phyloP scores from a whole-genome alignment of 1,140 invertebrate species.

The Dermatophagoides farinae region DNA sequence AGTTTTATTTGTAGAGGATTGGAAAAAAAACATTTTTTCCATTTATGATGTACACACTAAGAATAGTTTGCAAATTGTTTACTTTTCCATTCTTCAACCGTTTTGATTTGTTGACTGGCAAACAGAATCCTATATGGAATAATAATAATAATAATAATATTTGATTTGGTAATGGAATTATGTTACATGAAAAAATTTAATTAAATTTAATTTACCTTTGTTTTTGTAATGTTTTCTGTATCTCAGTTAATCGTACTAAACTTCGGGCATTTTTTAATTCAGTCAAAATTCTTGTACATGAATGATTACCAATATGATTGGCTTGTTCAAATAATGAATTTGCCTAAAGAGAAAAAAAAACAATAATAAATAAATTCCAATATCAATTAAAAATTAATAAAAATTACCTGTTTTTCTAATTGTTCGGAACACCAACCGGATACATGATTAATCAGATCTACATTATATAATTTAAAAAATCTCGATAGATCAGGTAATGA shows the following conservation, averaged over 20 bases:
- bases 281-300: constrained; percentile 76
- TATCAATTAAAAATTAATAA: neutral
- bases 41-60: constrained; percentile 8
- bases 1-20: neutral
- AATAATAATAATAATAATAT: constrained; percentile 12
- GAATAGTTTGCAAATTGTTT: constrained; percentile 28
- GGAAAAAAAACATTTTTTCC: neutral
- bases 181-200: neutral
- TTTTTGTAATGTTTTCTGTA: constrained; percentile 86
- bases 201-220: constrained; percentile 46
- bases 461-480: constrained; percentile 35
- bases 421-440: constrained; percentile 74
- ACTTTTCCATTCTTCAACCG: constrained; percentile 69
- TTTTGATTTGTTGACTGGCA: constrained; percentile 67
- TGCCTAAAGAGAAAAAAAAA: constrained; percentile 34
- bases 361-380: constrained; percentile 1
- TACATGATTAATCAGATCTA: constrained; percentile 73
- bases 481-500: constrained; percentile 43
- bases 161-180: neutral
- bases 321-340: constrained; percentile 63
- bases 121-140: constrained; percentile 51
- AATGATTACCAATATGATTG: constrained; percentile 57
- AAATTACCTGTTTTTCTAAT: constrained; percentile 65
- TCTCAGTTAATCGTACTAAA: constrained; percentile 78
- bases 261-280: constrained; percentile 84